phyloP scores from a whole-genome alignment of 2,113 vertebrate genomes.

The Nymphicus hollandicus region DNA sequence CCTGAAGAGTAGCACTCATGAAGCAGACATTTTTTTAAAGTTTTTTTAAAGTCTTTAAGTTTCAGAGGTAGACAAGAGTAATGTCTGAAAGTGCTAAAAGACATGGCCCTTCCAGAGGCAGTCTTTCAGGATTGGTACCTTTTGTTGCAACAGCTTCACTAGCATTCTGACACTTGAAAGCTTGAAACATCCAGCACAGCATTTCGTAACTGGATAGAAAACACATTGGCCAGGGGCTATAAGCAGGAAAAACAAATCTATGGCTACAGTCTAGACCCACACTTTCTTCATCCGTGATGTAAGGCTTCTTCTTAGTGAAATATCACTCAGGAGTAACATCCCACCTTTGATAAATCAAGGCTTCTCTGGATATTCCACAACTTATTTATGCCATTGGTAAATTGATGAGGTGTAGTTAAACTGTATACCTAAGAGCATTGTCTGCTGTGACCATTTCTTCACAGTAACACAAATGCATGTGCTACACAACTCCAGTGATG shows the following conservation, averaged over 20 bases:
- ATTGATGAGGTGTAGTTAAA: background rate
- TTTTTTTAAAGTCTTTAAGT: background rate
- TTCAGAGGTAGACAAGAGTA: background rate
- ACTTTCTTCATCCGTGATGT: background rate
- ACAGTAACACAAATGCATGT: background rate
- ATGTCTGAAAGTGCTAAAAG: background rate
- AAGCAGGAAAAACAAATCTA: background rate
- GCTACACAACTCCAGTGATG: background rate
- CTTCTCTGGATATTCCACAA: background rate
- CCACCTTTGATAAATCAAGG: background rate
- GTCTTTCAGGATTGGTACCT: background rate
- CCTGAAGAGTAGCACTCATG: background rate
- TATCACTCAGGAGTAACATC: background rate
- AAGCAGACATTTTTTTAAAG: background rate
- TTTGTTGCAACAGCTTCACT: background rate
- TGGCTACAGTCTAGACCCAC: background rate
- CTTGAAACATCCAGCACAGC: background rate
- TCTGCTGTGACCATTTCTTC: background rate
- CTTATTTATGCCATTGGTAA: background rate
- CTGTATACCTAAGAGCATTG: background rate
- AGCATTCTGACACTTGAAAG: background rate
- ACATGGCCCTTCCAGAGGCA: background rate
- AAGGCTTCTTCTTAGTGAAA: background rate
- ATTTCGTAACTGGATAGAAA: background rate
- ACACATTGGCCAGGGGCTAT: background rate